A percentile compares a stretch with the other conserved stretches of the same genome.
These are phyloP conservation scores for Ladona fulva DNA, from an alignment of 1,140 invertebrate species.

Conservation along the genomic window DNA sequence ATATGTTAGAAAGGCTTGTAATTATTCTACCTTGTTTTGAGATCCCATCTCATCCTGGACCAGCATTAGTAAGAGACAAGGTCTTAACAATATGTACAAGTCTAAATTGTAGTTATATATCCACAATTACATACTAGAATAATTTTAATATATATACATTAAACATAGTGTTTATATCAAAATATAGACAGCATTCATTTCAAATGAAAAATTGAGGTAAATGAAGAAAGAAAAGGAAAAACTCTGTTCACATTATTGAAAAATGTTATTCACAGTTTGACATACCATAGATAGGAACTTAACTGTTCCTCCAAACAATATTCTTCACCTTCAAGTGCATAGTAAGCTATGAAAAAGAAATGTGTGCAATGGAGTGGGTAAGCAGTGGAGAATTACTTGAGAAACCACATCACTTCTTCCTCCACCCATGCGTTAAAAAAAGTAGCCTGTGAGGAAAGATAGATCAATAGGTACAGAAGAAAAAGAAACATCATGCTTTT, in stretches of 20 bases:
- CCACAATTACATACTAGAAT: not conserved
- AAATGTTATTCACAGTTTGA: not conserved
- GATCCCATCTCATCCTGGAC: conserved; percentile 16
- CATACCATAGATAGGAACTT: not conserved
- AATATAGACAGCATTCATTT: conserved; percentile 42
- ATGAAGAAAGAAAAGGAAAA: not conserved
- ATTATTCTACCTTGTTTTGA: conserved; percentile 25
- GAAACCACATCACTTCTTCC: not conserved
- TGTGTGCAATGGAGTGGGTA: not conserved
- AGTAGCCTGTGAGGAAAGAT: not conserved
- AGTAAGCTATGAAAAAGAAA: not conserved
- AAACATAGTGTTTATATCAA: too few species aligned
- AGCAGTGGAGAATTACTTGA: not conserved
- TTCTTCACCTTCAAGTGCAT: not conserved
- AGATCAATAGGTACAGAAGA: not conserved
- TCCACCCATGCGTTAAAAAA: not conserved
- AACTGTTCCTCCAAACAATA: not conserved
- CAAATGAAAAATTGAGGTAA: conserved; percentile 29
- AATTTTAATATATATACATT: conserved; percentile 6
- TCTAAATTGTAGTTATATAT: not conserved
- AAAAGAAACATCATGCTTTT: not conserved
- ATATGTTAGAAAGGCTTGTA: conserved; percentile 29
- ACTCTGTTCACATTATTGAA: not conserved
- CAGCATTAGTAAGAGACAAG: conserved; percentile 9
- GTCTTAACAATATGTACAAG: conserved; percentile 9